Percentiles rank a stretch among this genome's conserved stretches.
Evolutionary conservation across 2,888 invertebrate genomes (phyloP).

Genomic region (Eilema griseolum): DNA sequence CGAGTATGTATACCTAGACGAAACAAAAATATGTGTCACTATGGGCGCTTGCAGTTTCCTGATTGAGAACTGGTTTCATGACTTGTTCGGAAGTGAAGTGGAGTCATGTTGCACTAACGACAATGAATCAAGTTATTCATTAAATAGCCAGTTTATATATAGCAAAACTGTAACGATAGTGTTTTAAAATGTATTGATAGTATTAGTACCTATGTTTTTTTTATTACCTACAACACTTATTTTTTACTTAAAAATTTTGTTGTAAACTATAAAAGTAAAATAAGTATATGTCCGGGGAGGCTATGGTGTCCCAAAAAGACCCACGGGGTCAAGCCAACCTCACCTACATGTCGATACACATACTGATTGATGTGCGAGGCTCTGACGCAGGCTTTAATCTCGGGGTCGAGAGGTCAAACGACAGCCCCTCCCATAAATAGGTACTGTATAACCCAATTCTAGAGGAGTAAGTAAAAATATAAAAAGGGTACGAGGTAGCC

Average conservation of each 20-base stretch:
- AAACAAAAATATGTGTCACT: slow-evolving; percentile 16
- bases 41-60: slow-evolving; percentile 41
- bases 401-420: neutral
- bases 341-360: neutral
- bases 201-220: no score
- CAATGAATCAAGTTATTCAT: slow-evolving; percentile 14
- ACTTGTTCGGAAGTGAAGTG: slow-evolving; percentile 47
- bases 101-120: slow-evolving; percentile 22
- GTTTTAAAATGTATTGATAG: no score
- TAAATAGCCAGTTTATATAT: slow-evolving; percentile 5
- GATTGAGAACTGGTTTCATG: slow-evolving; percentile 39
- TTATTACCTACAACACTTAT: no score
- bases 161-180: no score
- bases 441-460: no score
- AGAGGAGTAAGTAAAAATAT: neutral
- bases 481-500: neutral
- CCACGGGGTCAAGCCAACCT: neutral
- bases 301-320: neutral
- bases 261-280: no score
- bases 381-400: neutral
- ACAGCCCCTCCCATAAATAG: neutral
- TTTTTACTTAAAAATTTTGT: no score
- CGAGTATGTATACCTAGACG: neutral
- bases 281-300: neutral
- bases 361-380: neutral